Conservation (phyloP, 2,888 invertebrate genomes). For the Orchestes rusci region DNA sequence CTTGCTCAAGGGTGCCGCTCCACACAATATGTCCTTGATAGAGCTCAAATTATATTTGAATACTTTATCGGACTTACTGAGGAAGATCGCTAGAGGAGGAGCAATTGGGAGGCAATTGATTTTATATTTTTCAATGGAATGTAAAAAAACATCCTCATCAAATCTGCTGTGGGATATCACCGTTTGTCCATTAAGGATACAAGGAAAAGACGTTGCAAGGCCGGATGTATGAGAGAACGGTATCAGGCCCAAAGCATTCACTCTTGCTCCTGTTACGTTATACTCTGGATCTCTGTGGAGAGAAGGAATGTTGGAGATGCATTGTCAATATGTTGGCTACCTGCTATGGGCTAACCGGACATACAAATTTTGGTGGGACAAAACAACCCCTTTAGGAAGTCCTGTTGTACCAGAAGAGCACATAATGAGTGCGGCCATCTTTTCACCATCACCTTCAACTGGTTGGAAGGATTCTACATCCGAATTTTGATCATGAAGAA, state of each 20-base stretch:
- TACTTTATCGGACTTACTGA: constrained; percentile 73
- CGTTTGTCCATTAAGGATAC: constrained; percentile 25
- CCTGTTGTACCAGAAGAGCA: constrained; percentile 19
- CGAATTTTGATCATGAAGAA: constrained; percentile 1
- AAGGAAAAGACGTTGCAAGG: constrained; percentile 25
- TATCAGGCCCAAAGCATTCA: constrained; percentile 25
- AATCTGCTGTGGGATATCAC: constrained; percentile 31
- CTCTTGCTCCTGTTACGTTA: neutral
- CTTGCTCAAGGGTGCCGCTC: constrained; percentile 72
- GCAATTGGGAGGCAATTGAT: constrained; percentile 63
- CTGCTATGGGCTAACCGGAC: constrained; percentile 4
- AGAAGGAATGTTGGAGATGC: no score
- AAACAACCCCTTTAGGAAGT: constrained; percentile 14
- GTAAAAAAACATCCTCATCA: constrained; percentile 52
- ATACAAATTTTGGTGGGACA: constrained; percentile 13
- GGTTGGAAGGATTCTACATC: constrained; percentile 7
- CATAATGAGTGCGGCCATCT: constrained; percentile 10
- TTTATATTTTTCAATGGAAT: constrained; percentile 61
- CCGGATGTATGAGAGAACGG: constrained; percentile 35
- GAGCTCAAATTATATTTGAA: constrained; percentile 67
- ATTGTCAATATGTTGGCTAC: no score
- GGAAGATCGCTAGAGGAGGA: constrained; percentile 73
- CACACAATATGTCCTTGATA: constrained; percentile 60
- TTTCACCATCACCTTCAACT: constrained; percentile 5
- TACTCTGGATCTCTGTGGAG: constrained; percentile 26